Percentiles rank a stretch among this genome's conserved stretches.
These are phyloP conservation scores for Cranoglanis bouderius DNA, from an alignment of 2,113 vertebrate genomes.

Conservation along the genomic window DNA sequence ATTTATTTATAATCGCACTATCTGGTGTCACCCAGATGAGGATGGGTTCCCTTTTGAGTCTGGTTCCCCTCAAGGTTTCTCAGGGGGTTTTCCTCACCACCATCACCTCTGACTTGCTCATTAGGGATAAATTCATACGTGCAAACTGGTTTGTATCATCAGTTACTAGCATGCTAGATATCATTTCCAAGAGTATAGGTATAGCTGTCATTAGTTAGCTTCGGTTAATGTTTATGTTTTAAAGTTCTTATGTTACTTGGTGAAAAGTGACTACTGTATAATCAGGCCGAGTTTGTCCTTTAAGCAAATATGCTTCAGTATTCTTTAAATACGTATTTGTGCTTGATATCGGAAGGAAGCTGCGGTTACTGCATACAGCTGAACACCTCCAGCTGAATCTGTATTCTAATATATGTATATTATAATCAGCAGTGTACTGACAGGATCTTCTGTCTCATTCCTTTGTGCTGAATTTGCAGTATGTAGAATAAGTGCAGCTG, in stretches of 20 bases:
- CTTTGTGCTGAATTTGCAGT: conserved; percentile 1
- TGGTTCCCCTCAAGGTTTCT: too few species aligned
- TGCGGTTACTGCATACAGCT: not conserved
- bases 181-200: not conserved
- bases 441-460: not conserved
- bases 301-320: not conserved
- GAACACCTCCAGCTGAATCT: too few species aligned
- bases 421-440: not conserved
- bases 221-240: not conserved
- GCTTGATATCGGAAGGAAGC: not conserved
- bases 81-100: too few species aligned
- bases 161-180: not conserved
- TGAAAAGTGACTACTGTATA: too few species aligned
- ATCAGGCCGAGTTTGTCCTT: too few species aligned
- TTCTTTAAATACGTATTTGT: not conserved
- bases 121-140: too few species aligned
- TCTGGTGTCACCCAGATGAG: too few species aligned
- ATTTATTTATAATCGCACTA: too few species aligned
- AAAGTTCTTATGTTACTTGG: too few species aligned
- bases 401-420: not conserved
- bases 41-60: too few species aligned
- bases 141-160: too few species aligned
- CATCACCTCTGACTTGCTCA: too few species aligned
- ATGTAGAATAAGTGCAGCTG: conserved; percentile 36
- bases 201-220: not conserved